These are phyloP conservation scores for Carassius gibelio DNA, from an alignment of 2,113 vertebrate species.

Conservation along the genomic window DNA sequence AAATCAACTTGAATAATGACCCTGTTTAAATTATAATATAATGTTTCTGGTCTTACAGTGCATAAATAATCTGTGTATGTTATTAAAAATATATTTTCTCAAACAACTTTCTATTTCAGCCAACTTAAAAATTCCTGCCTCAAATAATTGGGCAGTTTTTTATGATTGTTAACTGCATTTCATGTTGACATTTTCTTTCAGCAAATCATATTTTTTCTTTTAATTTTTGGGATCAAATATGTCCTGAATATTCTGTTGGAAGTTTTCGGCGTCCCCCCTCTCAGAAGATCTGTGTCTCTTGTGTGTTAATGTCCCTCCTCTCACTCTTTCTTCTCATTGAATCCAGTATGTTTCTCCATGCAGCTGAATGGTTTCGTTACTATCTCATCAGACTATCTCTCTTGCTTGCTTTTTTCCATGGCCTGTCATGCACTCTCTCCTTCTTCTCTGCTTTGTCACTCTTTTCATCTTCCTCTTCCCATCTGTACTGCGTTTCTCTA, in stretches of 20 bases:
- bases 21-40: not conserved
- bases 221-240: not conserved
- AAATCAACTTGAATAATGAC: not conserved
- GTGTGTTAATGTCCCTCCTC: not conserved
- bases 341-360: not conserved
- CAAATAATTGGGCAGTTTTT: not conserved
- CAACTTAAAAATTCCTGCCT: not conserved
- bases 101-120: not conserved
- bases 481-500: conserved; percentile 19
- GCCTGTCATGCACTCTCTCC: conserved; percentile 11
- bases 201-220: not conserved
- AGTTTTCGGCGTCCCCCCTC: not conserved
- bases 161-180: not conserved
- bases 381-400: not conserved
- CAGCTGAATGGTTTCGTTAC: not conserved
- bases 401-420: not conserved
- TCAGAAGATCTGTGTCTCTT: not conserved
- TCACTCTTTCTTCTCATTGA: not conserved
- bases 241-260: not conserved
- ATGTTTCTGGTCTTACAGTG: not conserved
- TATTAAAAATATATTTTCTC: not conserved
- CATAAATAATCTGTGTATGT: not conserved
- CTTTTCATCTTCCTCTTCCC: conserved; percentile 35
- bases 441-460: conserved; percentile 29
- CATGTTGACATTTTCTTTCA: not conserved